Evolutionary conservation across 2,797 vertebrate species (phyloP).

Genomic region (Nothura maculosa): DNA sequence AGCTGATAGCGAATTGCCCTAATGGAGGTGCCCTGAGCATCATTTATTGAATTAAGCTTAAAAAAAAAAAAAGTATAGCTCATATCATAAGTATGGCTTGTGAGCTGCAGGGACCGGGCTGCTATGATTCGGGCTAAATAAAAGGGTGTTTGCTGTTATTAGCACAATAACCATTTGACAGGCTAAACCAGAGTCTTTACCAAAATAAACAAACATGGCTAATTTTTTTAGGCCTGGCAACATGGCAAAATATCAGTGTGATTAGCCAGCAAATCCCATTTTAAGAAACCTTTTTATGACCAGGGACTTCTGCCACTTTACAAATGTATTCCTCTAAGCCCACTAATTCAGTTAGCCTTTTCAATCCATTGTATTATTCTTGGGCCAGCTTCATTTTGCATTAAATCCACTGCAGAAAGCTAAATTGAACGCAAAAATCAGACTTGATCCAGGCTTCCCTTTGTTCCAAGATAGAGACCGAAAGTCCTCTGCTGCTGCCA

Average conservation of each 20-base stretch:
- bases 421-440: slow-evolving; percentile 88
- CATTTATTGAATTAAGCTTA: slow-evolving; percentile 29
- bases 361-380: slow-evolving; percentile 90
- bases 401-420: slow-evolving; percentile 88
- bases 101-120: not conserved
- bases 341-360: slow-evolving; percentile 91
- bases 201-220: slow-evolving; percentile 84
- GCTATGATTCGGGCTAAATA: slow-evolving; percentile 61
- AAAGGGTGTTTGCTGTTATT: slow-evolving; percentile 56
- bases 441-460: slow-evolving; percentile 86
- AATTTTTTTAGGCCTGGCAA: slow-evolving; percentile 83
- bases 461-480: slow-evolving; percentile 87
- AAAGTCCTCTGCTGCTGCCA: slow-evolving; percentile 85
- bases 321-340: slow-evolving; percentile 90
- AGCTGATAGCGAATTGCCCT: slow-evolving; percentile 27
- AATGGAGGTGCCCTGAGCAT: not conserved
- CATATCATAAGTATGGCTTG: slow-evolving; percentile 28
- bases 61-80: slow-evolving; percentile 24
- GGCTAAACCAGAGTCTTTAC: slow-evolving; percentile 78
- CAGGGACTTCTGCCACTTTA: slow-evolving; percentile 89
- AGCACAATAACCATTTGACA: slow-evolving; percentile 68
- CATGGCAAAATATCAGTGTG: slow-evolving; percentile 86
- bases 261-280: slow-evolving; percentile 88
- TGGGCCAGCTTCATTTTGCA: slow-evolving; percentile 87
- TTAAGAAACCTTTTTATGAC: slow-evolving; percentile 89